Evolutionary conservation across 2,797 vertebrate species (phyloP).

Genomic region (Clarias pachynema): DNA sequence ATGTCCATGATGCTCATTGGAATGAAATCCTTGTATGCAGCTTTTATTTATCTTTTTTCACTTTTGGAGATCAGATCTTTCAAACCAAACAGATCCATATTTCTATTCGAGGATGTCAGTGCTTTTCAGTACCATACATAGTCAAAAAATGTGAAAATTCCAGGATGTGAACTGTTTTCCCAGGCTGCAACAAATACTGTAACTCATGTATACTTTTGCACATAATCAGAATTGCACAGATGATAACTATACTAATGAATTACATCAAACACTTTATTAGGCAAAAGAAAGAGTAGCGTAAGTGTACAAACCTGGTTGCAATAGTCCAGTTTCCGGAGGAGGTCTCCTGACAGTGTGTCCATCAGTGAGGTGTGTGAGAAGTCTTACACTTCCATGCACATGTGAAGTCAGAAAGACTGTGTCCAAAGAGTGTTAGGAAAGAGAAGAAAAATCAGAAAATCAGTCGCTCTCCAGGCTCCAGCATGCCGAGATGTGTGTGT

Average conservation of each 20-base stretch:
- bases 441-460: background rate
- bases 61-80: too few relatives aligned
- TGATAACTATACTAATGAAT: background rate
- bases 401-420: background rate
- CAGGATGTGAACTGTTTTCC: background rate
- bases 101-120: background rate
- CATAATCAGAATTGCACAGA: background rate
- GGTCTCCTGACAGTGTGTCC: background rate
- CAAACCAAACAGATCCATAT: background rate
- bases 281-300: background rate
- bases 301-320: slow-evolving; percentile 12
- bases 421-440: background rate
- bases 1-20: background rate
- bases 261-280: background rate
- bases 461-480: background rate
- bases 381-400: slow-evolving; percentile 6
- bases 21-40: background rate
- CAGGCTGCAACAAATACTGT: background rate
- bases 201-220: background rate
- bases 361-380: slow-evolving; percentile 1
- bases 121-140: background rate
- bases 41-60: background rate
- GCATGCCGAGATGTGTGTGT: background rate
- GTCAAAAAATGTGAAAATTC: background rate
- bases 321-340: background rate